Percentiles rank a stretch among this genome's conserved stretches.
Evolutionary conservation across 2,113 vertebrate species (phyloP).

Genomic region (Odontesthes bonariensis): DNA sequence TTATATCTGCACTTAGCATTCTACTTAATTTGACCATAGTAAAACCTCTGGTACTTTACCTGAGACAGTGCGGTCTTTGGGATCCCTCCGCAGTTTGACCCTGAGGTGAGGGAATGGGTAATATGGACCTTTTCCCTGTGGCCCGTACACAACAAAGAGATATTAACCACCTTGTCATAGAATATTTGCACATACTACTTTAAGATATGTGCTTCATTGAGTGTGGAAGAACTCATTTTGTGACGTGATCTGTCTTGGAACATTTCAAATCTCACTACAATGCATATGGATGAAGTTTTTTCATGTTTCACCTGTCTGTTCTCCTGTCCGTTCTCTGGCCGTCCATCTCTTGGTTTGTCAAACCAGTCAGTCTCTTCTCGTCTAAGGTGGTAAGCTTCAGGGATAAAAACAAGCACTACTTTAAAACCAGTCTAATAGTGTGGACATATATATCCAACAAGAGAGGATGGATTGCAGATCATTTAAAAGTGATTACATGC

Average conservation of each 20-base stretch:
- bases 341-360: constrained; percentile 94
- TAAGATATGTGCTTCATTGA: constrained; percentile 8
- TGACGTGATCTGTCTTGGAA: neutral
- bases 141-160: constrained; percentile 57
- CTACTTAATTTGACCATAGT: constrained; percentile 4
- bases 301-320: constrained; percentile 84
- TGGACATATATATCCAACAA: constrained; percentile 32
- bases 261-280: neutral
- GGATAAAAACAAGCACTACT: constrained; percentile 81
- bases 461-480: constrained; percentile 16
- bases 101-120: constrained; percentile 95
- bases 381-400: constrained; percentile 95
- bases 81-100: constrained; percentile 92
- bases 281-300: neutral
- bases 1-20: neutral
- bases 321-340: constrained; percentile 92
- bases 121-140: constrained; percentile 90
- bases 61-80: constrained; percentile 98
- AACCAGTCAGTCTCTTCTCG: constrained; percentile 99
- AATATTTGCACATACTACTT: neutral
- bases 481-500: constrained; percentile 22
- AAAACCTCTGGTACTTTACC: constrained; percentile 81
- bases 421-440: constrained; percentile 77
- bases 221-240: constrained; percentile 12
- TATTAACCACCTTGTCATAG: constrained; percentile 15